Percentiles rank a stretch among this genome's conserved stretches.
These are phyloP conservation scores for Oscheius onirici DNA, from an alignment of 2,888 invertebrate species.

Conservation along the genomic window DNA sequence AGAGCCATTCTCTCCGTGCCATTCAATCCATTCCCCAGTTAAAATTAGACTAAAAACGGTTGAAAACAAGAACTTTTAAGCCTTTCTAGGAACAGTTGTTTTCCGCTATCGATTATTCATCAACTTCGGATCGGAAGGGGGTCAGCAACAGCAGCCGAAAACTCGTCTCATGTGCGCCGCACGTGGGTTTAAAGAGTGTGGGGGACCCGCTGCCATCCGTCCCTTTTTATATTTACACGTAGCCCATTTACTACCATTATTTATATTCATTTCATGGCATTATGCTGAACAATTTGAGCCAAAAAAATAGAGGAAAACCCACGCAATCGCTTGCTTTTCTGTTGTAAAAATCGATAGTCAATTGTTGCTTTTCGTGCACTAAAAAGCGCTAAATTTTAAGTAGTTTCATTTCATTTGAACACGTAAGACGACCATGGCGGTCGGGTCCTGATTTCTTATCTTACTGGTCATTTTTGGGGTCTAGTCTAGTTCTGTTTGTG, in stretches of 20 bases:
- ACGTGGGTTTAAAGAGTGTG: conserved; percentile 11
- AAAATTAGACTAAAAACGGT: too few species aligned
- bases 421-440: neutral
- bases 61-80: too few species aligned
- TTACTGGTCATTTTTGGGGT: neutral
- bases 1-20: too few species aligned
- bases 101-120: conserved; percentile 18
- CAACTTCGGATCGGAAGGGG: neutral
- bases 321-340: too few species aligned
- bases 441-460: neutral
- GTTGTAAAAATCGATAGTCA: too few species aligned
- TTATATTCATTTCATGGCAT: too few species aligned
- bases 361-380: neutral
- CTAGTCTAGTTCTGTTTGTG: conserved; percentile 23
- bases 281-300: too few species aligned
- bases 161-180: conserved; percentile 16
- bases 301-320: too few species aligned
- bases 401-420: neutral
- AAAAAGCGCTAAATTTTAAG: neutral
- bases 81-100: conserved; percentile 6
- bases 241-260: too few species aligned
- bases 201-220: too few species aligned
- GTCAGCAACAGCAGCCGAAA: conserved; percentile 19
- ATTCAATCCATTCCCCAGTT: too few species aligned
- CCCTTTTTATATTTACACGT: too few species aligned